phyloP scores from a whole-genome alignment of 2,797 vertebrate species.

The Bufotes viridis region DNA sequence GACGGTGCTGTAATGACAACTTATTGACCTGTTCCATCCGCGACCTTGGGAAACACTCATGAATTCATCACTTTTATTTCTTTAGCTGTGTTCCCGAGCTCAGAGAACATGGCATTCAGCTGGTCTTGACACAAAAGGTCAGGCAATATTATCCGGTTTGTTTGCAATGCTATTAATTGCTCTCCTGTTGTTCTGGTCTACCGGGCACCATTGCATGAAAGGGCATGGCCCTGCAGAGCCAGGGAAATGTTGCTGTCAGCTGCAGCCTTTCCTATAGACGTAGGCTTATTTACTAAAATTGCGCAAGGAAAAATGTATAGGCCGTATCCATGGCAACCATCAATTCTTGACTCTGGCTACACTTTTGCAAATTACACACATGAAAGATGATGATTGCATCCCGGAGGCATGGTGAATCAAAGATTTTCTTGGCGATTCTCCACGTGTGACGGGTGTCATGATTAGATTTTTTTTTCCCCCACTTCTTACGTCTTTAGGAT shows the following conservation, averaged over 20 bases:
- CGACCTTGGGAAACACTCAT: not conserved
- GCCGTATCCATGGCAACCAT: not conserved
- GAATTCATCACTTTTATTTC: not conserved
- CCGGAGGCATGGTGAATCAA: not conserved
- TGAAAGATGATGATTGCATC: not conserved
- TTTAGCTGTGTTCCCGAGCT: not conserved
- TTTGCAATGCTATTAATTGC: constrained; percentile 53
- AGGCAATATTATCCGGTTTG: constrained; percentile 26
- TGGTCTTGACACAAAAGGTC: constrained; percentile 38
- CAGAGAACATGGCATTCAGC: constrained; percentile 11
- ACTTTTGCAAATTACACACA: not conserved
- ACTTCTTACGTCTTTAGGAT: not conserved
- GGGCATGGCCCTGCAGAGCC: not conserved
- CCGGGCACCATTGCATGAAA: constrained; percentile 42
- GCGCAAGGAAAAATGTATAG: not conserved
- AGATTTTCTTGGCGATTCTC: not conserved
- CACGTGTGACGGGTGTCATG: not conserved
- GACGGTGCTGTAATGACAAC: not conserved
- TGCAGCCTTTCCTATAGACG: not conserved
- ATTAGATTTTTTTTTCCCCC: too few species aligned
- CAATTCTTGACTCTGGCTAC: not conserved
- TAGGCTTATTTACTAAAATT: not conserved
- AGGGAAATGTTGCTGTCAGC: not conserved
- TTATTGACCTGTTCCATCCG: not conserved
- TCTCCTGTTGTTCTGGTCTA: constrained; percentile 26